Conservation (phyloP, 2,888 invertebrate genomes). For the Lithosia quadra region DNA sequence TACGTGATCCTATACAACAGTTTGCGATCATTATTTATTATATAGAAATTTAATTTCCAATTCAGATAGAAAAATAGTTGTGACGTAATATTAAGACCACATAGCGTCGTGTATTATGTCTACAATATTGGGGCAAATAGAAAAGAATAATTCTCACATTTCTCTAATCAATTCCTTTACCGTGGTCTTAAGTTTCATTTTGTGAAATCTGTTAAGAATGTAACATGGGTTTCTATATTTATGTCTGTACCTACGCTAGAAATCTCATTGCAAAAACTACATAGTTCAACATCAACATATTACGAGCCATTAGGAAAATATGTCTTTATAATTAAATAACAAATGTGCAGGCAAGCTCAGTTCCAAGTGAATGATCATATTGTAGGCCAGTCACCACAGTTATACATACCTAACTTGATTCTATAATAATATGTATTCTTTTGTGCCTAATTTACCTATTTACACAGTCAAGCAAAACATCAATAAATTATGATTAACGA, state of each 20-base stretch:
- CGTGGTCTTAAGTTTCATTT: conserved; percentile 66
- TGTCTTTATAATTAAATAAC: conserved; percentile 77
- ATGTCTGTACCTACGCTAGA: conserved; percentile 40
- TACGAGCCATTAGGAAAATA: conserved; percentile 74
- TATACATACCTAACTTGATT: conserved; percentile 6
- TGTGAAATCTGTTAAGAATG: conserved; percentile 38
- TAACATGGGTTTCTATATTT: conserved; percentile 50
- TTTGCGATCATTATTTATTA: conserved; percentile 63
- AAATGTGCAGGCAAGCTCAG: conserved; percentile 75
- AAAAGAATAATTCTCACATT: conserved; percentile 37
- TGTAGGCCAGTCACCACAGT: conserved; percentile 26
- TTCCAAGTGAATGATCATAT: conserved; percentile 51
- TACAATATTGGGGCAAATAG: conserved; percentile 45
- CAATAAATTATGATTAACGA: background rate
- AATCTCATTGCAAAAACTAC: conserved; percentile 68
- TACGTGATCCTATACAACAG: conserved; percentile 76
- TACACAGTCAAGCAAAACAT: background rate
- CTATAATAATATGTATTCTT: background rate
- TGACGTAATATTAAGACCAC: conserved; percentile 74
- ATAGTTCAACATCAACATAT: conserved; percentile 57
- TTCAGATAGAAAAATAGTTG: conserved; percentile 81
- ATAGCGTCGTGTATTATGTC: conserved; percentile 43
- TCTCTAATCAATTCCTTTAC: conserved; percentile 49
- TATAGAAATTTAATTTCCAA: conserved; percentile 71
- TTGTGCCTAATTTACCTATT: conserved; percentile 8